Evolutionary conservation across 92 coral and sea anemone genomes (phyloP).

Genomic region (Plumapathes pennacea): DNA sequence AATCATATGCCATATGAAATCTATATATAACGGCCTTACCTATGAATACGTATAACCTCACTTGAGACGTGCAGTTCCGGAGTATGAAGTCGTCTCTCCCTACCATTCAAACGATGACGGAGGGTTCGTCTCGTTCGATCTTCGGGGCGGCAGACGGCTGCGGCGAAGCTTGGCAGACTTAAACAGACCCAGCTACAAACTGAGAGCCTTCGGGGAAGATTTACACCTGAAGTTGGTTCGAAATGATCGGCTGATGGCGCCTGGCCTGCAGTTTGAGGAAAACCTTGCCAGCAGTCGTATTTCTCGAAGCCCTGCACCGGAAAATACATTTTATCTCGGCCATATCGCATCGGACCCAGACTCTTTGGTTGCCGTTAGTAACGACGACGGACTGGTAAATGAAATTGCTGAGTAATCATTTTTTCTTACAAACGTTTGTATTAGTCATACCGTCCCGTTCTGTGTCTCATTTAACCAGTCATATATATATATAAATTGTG

Average conservation of each 20-base stretch:
- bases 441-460: too few relatives aligned
- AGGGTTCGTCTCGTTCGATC: conserved; percentile 22
- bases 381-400: conserved; percentile 64
- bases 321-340: conserved; percentile 45
- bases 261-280: conserved; percentile 26
- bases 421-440: neutral
- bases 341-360: conserved; percentile 63
- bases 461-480: too few relatives aligned
- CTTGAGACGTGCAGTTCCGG: conserved; percentile 49
- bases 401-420: neutral
- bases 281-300: conserved; percentile 33
- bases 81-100: conserved; percentile 67
- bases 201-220: conserved; percentile 38
- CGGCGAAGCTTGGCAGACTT: conserved; percentile 41
- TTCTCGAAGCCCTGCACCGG: conserved; percentile 1
- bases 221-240: conserved; percentile 43
- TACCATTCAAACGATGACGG: conserved; percentile 58
- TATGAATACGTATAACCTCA: too few relatives aligned
- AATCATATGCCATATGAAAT: too few relatives aligned
- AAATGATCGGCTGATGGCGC: conserved; percentile 31
- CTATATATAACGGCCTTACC: too few relatives aligned
- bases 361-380: conserved; percentile 70
- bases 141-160: conserved; percentile 35
- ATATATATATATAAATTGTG: too few relatives aligned
- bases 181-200: conserved; percentile 8